Base-by-base conservation (phyloP, 2,888 invertebrate species). In the Sphaerophoria rueppellii region DNA sequence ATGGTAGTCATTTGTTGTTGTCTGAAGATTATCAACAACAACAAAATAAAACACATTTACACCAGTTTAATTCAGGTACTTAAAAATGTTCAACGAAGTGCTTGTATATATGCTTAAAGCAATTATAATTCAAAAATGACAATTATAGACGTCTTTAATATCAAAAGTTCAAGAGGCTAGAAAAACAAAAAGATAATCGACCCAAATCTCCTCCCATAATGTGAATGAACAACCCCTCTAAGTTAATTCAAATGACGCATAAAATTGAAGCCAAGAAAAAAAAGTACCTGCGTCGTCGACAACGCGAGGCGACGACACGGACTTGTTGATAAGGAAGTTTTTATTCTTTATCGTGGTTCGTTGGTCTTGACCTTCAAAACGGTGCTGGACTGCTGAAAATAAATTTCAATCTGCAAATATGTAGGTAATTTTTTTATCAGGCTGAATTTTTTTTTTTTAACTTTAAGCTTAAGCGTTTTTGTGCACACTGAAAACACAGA, bases 201-300 rank as follows among this genome's bases (percentile, higher is more conserved):
- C 67, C 67, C 9, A 52, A 54, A 67, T 54, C 67, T 67, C 67
- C 67, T 67, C 54, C 67, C 54, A 54, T 46, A 57, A 7, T 24
- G 9, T 52, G 24, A 9, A 48, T 32, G 34, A 34, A 52, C 40
- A 40, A 54, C 40, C 40, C 32, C 4, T 52, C 54, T 54, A 67
- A 54, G 24, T 4, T 9, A n/a, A 2, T 67, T 67, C 54, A 54
- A 54, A 67, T 54, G 52, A 67, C 65, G 50, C 12, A 16, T 65
- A 54, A 37, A 48, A 4, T 34, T 0, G n/a, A 24, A 24, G 24
- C 24, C 7, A 7, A 12, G 6, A 3, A 24, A 40, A 55, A 55
- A 65, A 52, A 37, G 37, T 34, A 67, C 65, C 52, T 52, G 63
- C 12, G 24, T 24, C 24, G 16, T 16, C 7, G 14, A 14, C 14